Conservation (phyloP, 2,113 vertebrate genomes). For the Boleophthalmus pectinirostris region DNA sequence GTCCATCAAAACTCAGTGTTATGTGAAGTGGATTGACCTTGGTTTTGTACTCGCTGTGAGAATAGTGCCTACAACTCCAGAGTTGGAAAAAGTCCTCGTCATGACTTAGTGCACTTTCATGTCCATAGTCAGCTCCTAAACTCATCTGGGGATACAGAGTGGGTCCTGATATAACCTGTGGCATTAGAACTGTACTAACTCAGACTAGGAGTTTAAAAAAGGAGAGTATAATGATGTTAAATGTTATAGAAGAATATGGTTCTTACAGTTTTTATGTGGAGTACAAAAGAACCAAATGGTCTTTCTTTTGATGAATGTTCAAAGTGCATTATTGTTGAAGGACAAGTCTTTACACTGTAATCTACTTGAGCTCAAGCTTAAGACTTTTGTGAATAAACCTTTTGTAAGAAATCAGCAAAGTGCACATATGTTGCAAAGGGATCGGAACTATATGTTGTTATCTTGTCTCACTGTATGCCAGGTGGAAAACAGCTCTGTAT, state of each 20-base stretch:
- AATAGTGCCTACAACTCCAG: not conserved
- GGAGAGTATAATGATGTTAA: not conserved
- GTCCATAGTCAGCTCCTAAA: slow-evolving; percentile 1
- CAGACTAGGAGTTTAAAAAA: not conserved
- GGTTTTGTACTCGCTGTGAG: not conserved
- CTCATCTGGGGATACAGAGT: slow-evolving; percentile 2
- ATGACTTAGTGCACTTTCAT: slow-evolving; percentile 29
- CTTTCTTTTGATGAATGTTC: not conserved
- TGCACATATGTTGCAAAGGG: not conserved
- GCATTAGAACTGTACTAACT: slow-evolving; percentile 3
- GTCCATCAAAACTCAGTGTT: not conserved
- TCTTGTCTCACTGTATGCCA: slow-evolving; percentile 2
- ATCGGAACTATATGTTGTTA: not conserved
- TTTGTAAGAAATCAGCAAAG: no score
- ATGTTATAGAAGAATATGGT: not conserved
- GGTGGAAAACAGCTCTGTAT: slow-evolving; percentile 17
- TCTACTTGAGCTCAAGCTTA: not conserved
- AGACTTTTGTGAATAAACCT: not conserved
- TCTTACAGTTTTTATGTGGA: not conserved
- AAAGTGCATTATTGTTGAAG: no score
- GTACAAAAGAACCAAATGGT: not conserved
- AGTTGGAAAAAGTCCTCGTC: slow-evolving; percentile 19
- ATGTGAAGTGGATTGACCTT: not conserved
- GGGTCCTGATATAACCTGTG: slow-evolving; percentile 6
- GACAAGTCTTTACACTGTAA: no score